Percentiles rank a stretch among this genome's conserved stretches.
Evolutionary conservation across 2,113 vertebrate genomes (phyloP).

Genomic region (Puma concolor): DNA sequence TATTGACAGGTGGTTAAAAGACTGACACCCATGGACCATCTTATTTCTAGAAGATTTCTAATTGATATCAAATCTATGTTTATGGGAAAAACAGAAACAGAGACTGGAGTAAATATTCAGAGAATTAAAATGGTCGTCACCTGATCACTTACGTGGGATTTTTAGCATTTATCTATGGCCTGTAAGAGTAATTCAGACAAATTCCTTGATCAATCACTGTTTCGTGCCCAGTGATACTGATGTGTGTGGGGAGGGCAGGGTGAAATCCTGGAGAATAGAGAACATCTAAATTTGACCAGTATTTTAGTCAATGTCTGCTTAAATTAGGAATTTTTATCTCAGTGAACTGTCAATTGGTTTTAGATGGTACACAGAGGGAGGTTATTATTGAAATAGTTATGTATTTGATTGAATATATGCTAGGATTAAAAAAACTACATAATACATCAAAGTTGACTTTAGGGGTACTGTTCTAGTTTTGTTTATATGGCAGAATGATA

Average conservation of each 20-base stretch:
- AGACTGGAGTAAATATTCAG: slow-evolving; percentile 20
- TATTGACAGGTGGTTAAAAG: slow-evolving; percentile 25
- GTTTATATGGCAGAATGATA: slow-evolving; percentile 1
- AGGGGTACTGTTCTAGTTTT: background rate
- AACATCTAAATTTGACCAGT: background rate
- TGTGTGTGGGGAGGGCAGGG: background rate
- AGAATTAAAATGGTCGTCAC: background rate
- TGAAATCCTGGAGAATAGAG: background rate
- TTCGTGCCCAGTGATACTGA: background rate
- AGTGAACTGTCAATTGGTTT: background rate
- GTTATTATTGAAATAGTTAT: background rate
- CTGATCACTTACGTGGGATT: background rate
- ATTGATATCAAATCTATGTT: background rate
- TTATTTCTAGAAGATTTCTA: slow-evolving; percentile 31
- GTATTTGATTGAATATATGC: background rate
- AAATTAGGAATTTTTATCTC: background rate
- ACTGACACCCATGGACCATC: background rate
- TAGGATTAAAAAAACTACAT: background rate
- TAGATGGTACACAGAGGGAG: background rate
- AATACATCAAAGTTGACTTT: slow-evolving; percentile 18
- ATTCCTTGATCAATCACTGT: background rate
- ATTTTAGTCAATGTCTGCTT: background rate
- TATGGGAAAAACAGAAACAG: slow-evolving; percentile 41
- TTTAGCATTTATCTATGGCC: background rate
- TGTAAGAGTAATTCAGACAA: slow-evolving; percentile 38